These are phyloP conservation scores for Callyntrura guangdongensis DNA, from an alignment of 2,888 invertebrate species.

Conservation along the genomic window DNA sequence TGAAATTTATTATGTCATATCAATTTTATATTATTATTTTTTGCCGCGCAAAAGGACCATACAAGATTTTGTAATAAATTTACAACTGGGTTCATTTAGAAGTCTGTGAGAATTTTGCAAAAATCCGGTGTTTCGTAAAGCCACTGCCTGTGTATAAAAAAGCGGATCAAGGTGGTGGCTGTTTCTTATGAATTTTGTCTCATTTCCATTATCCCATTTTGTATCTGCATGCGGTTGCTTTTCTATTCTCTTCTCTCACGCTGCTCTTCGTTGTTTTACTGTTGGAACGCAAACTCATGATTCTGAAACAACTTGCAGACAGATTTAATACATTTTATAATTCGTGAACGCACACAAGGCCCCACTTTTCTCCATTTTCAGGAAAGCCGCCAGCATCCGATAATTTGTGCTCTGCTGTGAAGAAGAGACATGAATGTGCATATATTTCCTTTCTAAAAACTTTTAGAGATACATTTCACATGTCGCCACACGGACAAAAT, in stretches of 20 bases:
- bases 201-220: neutral
- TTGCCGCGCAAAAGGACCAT: no score
- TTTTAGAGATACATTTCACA: no score
- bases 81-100: no score
- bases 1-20: no score
- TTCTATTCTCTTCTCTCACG: no score
- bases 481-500: no score
- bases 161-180: neutral
- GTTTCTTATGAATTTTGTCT: constrained; percentile 5
- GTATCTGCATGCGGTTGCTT: constrained; percentile 1
- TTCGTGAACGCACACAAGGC: constrained; percentile 16
- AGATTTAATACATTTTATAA: neutral
- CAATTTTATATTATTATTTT: no score
- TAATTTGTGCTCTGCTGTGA: constrained; percentile 39
- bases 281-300: neutral
- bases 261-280: no score
- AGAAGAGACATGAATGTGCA: neutral
- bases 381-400: constrained; percentile 43
- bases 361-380: constrained; percentile 9
- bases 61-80: no score
- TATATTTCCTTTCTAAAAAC: neutral
- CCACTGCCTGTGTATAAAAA: neutral
- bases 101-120: no score
- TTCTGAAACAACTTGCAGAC: neutral
- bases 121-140: no score